These are phyloP conservation scores for Prosopocoilus inquinatus DNA, from an alignment of 2,888 invertebrate genomes.

Conservation along the genomic window DNA sequence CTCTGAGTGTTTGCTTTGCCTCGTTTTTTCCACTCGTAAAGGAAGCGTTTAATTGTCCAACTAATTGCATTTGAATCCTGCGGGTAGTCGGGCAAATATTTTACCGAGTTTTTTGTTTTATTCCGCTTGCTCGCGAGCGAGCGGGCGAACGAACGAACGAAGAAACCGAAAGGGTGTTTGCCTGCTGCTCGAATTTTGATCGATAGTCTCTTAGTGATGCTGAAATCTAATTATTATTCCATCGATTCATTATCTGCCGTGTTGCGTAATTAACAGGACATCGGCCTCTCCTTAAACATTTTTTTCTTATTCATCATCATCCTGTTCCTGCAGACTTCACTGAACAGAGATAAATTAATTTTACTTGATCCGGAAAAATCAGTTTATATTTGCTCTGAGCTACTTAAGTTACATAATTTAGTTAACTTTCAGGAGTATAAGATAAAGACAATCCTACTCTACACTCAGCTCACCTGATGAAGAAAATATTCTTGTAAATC, in stretches of 20 bases:
- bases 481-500: no score
- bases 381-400: no score
- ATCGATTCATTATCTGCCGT: constrained; percentile 21
- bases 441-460: no score
- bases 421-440: no score
- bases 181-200: constrained; percentile 19
- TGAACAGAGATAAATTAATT: no score
- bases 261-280: background rate
- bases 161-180: constrained; percentile 1
- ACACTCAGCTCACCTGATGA: no score
- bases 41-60: constrained; percentile 18
- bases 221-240: constrained; percentile 18
- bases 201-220: constrained; percentile 26
- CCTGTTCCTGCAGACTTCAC: constrained; percentile 4
- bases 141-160: background rate
- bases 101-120: constrained; percentile 15
- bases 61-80: constrained; percentile 22
- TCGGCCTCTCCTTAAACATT: no score
- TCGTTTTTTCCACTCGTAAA: constrained; percentile 1
- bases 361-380: no score
- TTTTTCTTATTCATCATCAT: background rate
- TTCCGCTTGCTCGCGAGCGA: background rate
- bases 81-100: constrained; percentile 16
- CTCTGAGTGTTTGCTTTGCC: constrained; percentile 8
- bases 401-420: no score